Conservation (phyloP, 2,888 invertebrate genomes). For the Myathropa florea region DNA sequence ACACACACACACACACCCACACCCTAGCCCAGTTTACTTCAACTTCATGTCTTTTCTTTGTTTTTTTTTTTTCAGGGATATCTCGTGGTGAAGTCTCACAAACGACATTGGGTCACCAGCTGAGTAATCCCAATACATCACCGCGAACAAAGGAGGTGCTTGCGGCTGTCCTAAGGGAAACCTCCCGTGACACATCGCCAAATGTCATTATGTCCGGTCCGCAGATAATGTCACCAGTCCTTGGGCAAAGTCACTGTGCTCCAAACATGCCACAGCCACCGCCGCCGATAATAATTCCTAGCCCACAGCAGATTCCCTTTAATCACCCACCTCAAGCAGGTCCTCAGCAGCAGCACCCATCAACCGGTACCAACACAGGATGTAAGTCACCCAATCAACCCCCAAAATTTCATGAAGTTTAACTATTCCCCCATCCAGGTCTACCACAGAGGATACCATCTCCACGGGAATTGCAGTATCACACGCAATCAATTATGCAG, state of each 20-base stretch:
- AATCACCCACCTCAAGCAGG: constrained; percentile 44
- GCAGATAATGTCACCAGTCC: constrained; percentile 67
- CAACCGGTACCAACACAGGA: constrained; percentile 20
- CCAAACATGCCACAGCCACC: constrained; percentile 50
- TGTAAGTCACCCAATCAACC: background rate
- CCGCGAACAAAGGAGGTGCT: constrained; percentile 75
- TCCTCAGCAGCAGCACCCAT: constrained; percentile 19
- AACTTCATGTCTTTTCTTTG: background rate
- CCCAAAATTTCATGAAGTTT: no score
- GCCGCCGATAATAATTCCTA: constrained; percentile 50
- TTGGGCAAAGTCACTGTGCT: constrained; percentile 53
- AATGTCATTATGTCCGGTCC: constrained; percentile 49
- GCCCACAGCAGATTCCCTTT: constrained; percentile 41
- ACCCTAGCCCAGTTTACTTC: no score
- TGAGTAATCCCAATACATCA: constrained; percentile 82
- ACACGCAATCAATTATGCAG: constrained; percentile 93
- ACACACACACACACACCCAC: no score
- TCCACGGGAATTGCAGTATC: constrained; percentile 91
- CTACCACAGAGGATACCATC: constrained; percentile 89
- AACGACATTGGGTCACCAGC: constrained; percentile 88
- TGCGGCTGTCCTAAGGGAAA: constrained; percentile 74
- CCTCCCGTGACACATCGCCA: constrained; percentile 68
- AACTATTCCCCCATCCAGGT: no score
- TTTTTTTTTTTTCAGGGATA: constrained; percentile 82
- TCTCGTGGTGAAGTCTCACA: constrained; percentile 89